Base-by-base conservation (phyloP, 2,797 vertebrate species). In the Chaenodraco wilsoni region DNA sequence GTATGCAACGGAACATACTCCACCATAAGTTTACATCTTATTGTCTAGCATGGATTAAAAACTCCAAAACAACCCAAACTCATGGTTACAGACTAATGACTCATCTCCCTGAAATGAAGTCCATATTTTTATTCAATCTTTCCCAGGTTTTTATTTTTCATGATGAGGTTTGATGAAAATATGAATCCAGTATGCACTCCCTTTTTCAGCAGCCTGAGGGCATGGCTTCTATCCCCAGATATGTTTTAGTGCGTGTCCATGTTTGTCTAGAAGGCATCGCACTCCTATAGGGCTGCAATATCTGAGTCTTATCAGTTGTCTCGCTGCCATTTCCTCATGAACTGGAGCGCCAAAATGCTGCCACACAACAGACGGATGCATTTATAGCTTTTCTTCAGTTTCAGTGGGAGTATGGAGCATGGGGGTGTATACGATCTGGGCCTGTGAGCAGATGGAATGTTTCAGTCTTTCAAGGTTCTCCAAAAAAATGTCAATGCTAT, bases 291-390 rank as follows among this genome's bases (percentile, higher is more conserved):
- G 13, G 9, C 12, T 31, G 12, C 11, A 11, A 14, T n/a, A 8
- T 48, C 41, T 64, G 16, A 43, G 13, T 19, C n/a, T 49, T 59
- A 31, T 69, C n/a, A 65, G 31, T 69, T 41, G 57, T 46, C 16
- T 23, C 15, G 1, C 43, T 69, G 54, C 60, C 49, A 60, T 55
- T 69, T 69, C 52, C 43, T 50, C 44, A 43, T 43, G 17, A 57
- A 33, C 21, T 60, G 16, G 6, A 16, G 56, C 11, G 67, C 21
- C 37, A 65, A 54, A 14, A 55, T 43, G 41, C 19, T 45, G 27
- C 60, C 48, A 44, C 57, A 57, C 63, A 69, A 65, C 62, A 70
- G 16, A 41, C 37, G 14, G 16, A 23, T 33, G 19, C 23, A 66
- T 59, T 43, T 7, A 41, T 10, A 50, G 60, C 5, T 15, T 21